Base-by-base conservation (phyloP, 2,888 invertebrate species). In the Diabrotica balteata region DNA sequence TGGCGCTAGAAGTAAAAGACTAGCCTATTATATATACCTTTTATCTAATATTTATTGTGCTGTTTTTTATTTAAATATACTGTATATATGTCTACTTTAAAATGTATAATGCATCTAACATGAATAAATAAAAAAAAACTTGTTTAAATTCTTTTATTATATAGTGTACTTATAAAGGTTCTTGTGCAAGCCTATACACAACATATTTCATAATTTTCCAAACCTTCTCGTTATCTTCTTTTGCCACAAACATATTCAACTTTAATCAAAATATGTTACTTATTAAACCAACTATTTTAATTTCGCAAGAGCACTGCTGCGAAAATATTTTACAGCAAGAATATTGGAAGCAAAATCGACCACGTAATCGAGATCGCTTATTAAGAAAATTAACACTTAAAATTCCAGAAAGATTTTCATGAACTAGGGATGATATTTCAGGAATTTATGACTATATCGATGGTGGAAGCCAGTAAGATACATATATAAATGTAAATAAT, bases 381-480 rank as follows among this genome's bases (percentile, higher is more conserved):
- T 59, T 63, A 63, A 67, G 63, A 63, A 67, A 66, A 67, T 67
- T 55, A 63, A 59, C 63, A 57, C 63, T 67, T 63, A 50, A 67
- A 67, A 67, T 67, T 67, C 55, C 63, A 7, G 55, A 67, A 63
- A 65, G 59, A 65, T 65, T 65, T 47, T 47, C 47, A 7, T 8
- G 10, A 47, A 55, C 43, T 42, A 54, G 9, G 32, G 9, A 22
- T 10, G 32, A 44, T 7, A 43, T 43, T 42, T 55, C 55, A 43
- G 44, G 43, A 55, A 55, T 47, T 47, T 47, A 8, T 7, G 10
- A 32, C 32, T 32, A 32, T 32, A 32, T 32, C 32, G 32, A 32
- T 32, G 32, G 32, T 32, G 32, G 32, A 32, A 32, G 32, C 32
- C 1, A 32, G 32, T 32, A 4, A 32, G 32, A 32, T 32, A 32